Conservation (phyloP, 2,113 vertebrate species). For the Varanus salvator region DNA sequence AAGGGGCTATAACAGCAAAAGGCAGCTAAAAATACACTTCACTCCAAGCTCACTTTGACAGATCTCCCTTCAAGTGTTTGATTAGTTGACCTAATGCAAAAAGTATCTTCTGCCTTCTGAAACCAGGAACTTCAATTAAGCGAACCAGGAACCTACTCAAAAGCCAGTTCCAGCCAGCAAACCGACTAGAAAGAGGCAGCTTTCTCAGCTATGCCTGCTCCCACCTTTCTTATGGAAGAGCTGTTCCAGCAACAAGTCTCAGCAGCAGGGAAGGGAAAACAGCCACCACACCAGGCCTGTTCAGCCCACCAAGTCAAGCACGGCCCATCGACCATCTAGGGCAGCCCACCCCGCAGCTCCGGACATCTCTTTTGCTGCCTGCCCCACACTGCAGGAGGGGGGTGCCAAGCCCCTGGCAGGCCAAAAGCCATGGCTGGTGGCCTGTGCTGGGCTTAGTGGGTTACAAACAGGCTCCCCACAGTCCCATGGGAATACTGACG, state of each 20-base stretch:
- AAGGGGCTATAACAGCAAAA: constrained; percentile 42
- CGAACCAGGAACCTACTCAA: constrained; percentile 20
- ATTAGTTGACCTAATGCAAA: constrained; percentile 35
- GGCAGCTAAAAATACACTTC: constrained; percentile 63
- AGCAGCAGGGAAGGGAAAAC: not conserved
- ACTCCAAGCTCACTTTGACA: constrained; percentile 31
- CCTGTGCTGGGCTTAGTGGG: not conserved
- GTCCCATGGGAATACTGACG: not conserved
- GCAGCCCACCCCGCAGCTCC: not conserved
- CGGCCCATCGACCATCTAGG: no score
- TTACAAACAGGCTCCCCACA: not conserved
- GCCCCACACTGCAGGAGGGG: not conserved
- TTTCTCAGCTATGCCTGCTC: not conserved
- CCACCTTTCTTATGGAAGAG: not conserved
- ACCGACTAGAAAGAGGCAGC: not conserved
- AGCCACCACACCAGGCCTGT: not conserved
- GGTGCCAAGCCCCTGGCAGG: not conserved
- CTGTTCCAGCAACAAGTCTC: not conserved
- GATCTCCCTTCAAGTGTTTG: constrained; percentile 26
- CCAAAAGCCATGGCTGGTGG: not conserved
- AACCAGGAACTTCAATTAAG: constrained; percentile 31
- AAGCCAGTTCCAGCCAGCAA: constrained; percentile 19
- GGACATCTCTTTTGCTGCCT: not conserved
- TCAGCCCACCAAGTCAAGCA: not conserved
- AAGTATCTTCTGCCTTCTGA: constrained; percentile 22